Percentiles rank a stretch among this genome's conserved stretches.
These are phyloP conservation scores for Oryzias curvinotus DNA, from an alignment of 2,113 vertebrate genomes.

Conservation along the genomic window DNA sequence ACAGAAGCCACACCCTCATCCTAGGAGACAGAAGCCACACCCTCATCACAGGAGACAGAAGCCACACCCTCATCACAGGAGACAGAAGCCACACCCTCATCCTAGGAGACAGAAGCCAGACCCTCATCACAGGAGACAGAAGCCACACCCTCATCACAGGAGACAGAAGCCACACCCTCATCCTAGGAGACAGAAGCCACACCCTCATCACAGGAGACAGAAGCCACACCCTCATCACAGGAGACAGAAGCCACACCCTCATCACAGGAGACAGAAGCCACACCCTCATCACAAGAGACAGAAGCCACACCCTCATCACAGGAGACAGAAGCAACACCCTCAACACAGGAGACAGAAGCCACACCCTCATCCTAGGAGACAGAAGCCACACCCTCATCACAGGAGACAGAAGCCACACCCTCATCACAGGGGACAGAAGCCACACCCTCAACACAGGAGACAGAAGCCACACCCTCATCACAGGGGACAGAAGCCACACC, in stretches of 20 bases:
- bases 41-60: background rate
- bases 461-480: no score
- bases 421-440: background rate
- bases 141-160: background rate
- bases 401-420: background rate
- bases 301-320: no score
- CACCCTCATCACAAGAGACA: background rate
- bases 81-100: no score
- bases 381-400: no score
- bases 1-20: no score
- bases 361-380: background rate
- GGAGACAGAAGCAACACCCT: background rate
- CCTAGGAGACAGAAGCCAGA: background rate
- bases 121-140: background rate
- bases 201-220: background rate
- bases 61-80: background rate
- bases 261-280: background rate
- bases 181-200: background rate
- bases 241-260: background rate
- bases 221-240: background rate
- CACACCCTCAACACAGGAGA: background rate
- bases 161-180: background rate
- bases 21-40: background rate
- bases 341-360: background rate
- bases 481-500: background rate